These are phyloP conservation scores for Achatina immaculata DNA, from an alignment of 1,140 invertebrate species.

Conservation along the genomic window DNA sequence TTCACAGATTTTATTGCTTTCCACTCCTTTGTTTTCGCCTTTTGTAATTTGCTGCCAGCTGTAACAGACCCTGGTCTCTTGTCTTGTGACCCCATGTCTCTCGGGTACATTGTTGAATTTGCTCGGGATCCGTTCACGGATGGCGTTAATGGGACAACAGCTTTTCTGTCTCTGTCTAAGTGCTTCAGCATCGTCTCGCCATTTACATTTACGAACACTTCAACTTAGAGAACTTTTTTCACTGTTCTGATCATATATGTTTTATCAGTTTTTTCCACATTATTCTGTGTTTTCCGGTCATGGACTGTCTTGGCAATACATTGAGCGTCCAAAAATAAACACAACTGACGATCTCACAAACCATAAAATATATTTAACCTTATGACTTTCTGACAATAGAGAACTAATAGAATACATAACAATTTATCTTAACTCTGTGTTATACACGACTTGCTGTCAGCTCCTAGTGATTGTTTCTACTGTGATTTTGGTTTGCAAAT, in stretches of 20 bases:
- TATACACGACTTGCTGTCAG: not conserved
- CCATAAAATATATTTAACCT: not conserved
- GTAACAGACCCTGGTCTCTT: not conserved
- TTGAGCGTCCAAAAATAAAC: not conserved
- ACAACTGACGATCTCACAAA: not conserved
- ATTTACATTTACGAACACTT: not conserved
- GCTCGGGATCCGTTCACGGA: not conserved
- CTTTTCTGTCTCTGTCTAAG: not conserved
- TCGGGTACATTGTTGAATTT: not conserved
- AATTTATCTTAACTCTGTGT: not conserved
- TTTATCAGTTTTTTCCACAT: not conserved
- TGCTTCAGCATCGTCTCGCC: not conserved
- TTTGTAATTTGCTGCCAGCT: not conserved
- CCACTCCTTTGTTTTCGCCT: not conserved
- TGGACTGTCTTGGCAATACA: not conserved
- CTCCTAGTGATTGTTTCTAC: not conserved
- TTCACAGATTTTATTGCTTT: not conserved
- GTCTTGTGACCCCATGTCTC: not conserved
- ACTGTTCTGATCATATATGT: not conserved
- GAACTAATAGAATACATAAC: not conserved
- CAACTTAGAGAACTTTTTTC: not conserved
- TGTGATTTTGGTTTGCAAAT: not conserved
- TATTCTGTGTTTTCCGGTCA: not conserved
- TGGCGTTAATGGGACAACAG: not conserved
- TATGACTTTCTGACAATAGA: conserved; percentile 9